Base-by-base conservation (phyloP, 2,888 invertebrate genomes). In the Rhorus exstirpatorius region DNA sequence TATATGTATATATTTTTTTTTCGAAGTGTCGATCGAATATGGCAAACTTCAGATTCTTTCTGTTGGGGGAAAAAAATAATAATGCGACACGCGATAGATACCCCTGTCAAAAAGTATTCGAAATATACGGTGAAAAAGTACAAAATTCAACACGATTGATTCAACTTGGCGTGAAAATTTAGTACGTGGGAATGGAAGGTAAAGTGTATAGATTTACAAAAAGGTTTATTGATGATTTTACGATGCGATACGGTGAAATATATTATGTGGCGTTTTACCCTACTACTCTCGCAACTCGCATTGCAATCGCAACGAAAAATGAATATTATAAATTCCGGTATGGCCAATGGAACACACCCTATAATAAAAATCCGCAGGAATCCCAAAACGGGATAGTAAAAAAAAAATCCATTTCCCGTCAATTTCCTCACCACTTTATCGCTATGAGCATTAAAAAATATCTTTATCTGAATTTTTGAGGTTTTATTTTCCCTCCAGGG, bases 131-230 rank as follows among this genome's bases (percentile, higher is more conserved):
- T 38, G 60, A 31, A 41, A 38, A 49, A 51, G 41, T 38, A 58
- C 46, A 14, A 77, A 72, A 38, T 17, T 46, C 35, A 24, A 78
- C 67, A 65, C 77, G 53, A 77, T 74, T 74, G 72, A 67, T 60
- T 71, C 38, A 24, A 72, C 19, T 49, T 53, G 21, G 19, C n/a
- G 38, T 41, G 51, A 44, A 12, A 68, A 26, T 61, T 21, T 67
- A 55, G 53, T 21, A 24, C 35, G 61, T 44, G 35, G 63, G 51
- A 72, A 81, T 81, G 81, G 81, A 81, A 81, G 81, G 81, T 81
- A 78, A 72, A 61, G 38, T 10, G n/a, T 41, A 21, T 14, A n/a
- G 17, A 46, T 24, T n/a, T 35, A n/a, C n/a, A 17, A 55, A 19
- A 3, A 35, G 3, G 17, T 46, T 41, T 10, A 35, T 10, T 61